These are phyloP conservation scores for Rhynchonema sp. DNA, from an alignment of 2,888 invertebrate genomes.

Conservation along the genomic window DNA sequence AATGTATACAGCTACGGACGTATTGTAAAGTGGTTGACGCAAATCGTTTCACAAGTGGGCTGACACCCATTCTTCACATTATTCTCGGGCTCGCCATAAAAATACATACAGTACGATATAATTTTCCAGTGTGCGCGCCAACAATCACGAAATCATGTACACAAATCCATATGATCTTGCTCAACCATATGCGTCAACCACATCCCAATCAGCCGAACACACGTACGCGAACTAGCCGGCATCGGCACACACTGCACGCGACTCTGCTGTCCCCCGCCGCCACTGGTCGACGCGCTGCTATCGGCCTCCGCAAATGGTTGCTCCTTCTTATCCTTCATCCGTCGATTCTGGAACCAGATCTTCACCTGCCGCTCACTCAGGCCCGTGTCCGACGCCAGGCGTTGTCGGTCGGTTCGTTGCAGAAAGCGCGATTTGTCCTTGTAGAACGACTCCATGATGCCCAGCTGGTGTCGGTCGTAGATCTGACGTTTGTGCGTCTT, in stretches of 20 bases:
- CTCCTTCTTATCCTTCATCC: constrained; percentile 75
- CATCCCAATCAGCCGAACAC: no score
- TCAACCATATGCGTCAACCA: no score
- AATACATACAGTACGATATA: no score
- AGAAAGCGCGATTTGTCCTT: background rate
- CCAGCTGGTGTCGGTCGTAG: background rate
- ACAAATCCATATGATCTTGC: no score
- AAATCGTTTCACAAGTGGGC: no score
- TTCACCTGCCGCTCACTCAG: constrained; percentile 38
- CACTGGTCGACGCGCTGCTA: background rate
- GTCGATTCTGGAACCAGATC: constrained; percentile 94
- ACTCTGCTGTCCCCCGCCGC: background rate
- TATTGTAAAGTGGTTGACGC: no score
- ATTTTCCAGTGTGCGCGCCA: no score
- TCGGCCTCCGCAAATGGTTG: background rate
- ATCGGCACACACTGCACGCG: background rate
- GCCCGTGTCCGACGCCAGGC: background rate
- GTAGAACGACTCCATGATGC: background rate
- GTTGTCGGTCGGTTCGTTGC: background rate
- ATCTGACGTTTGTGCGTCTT: background rate
- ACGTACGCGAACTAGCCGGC: no score
- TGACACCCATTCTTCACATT: no score
- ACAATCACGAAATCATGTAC: no score
- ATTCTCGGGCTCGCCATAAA: no score
- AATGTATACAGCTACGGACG: no score